A percentile compares a stretch with the other conserved stretches of the same genome.
phyloP scores from a whole-genome alignment of 2,888 invertebrate genomes.

The Latheticus oryzae region DNA sequence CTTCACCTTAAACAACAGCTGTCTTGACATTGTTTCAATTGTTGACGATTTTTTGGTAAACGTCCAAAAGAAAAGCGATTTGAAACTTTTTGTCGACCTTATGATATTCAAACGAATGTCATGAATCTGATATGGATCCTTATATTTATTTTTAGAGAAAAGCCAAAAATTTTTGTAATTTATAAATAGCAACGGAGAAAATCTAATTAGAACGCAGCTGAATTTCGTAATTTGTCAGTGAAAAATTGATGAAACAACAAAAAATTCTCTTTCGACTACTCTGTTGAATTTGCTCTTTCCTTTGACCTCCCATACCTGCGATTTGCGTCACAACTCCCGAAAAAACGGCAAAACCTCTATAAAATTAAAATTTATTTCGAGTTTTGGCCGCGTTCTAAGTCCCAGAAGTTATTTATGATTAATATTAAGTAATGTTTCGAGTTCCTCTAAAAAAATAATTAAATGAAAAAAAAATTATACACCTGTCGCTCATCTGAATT shows the following conservation, averaged over 20 bases:
- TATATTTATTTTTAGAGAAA: slow-evolving; percentile 18
- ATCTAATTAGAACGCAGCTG: slow-evolving; percentile 28
- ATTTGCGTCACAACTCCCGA: slow-evolving; percentile 22
- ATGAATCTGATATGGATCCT: slow-evolving; percentile 12
- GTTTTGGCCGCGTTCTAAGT: slow-evolving; percentile 22
- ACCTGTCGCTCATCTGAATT: slow-evolving; percentile 32
- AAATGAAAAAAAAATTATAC: slow-evolving; percentile 25
- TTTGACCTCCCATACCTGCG: slow-evolving; percentile 2
- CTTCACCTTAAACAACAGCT: slow-evolving; percentile 5
- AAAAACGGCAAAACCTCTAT: slow-evolving; percentile 16
- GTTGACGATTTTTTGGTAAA: too few relatives aligned
- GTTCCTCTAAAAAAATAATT: slow-evolving; percentile 25
- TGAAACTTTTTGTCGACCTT: background rate
- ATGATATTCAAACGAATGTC: background rate
- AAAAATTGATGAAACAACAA: too few relatives aligned
- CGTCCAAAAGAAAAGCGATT: slow-evolving; percentile 1
- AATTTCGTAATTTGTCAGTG: slow-evolving; percentile 26
- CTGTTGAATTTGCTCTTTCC: background rate
- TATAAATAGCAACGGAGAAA: slow-evolving; percentile 23
- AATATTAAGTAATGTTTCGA: slow-evolving; percentile 20
- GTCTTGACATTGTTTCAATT: background rate
- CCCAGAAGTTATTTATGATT: slow-evolving; percentile 32
- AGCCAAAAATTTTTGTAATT: slow-evolving; percentile 15
- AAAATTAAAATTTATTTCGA: slow-evolving; percentile 34
- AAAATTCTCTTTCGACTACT: too few relatives aligned